Conservation (phyloP, 2,113 vertebrate species). For the Antennarius striatus region DNA sequence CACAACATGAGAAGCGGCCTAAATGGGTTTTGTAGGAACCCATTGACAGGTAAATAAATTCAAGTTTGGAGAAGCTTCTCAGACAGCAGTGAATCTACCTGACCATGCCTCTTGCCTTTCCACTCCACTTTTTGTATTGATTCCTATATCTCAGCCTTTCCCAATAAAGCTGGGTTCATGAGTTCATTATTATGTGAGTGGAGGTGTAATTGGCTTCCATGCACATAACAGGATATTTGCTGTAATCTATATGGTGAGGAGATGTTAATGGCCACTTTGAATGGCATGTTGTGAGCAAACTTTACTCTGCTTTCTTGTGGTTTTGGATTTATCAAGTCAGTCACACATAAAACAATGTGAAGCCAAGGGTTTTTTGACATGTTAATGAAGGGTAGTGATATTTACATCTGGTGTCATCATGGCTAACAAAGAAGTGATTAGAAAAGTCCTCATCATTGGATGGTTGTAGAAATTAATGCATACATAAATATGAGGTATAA, state of each 20-base stretch:
- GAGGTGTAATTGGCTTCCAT: slow-evolving; percentile 75
- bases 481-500: no score
- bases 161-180: slow-evolving; percentile 73
- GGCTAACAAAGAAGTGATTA: background rate
- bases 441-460: background rate
- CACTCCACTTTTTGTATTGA: slow-evolving; percentile 67
- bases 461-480: no score
- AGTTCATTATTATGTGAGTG: slow-evolving; percentile 77
- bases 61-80: slow-evolving; percentile 64
- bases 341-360: slow-evolving; percentile 56
- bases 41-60: slow-evolving; percentile 76
- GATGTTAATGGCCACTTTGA: slow-evolving; percentile 65
- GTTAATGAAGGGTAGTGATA: slow-evolving; percentile 3
- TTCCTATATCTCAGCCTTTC: slow-evolving; percentile 70
- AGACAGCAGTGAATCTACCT: slow-evolving; percentile 56
- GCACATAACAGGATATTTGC: slow-evolving; percentile 66
- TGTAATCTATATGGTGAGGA: slow-evolving; percentile 66
- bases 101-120: slow-evolving; percentile 31
- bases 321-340: slow-evolving; percentile 42
- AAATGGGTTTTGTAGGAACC: slow-evolving; percentile 51
- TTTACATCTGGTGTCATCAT: slow-evolving; percentile 1
- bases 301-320: slow-evolving; percentile 34
- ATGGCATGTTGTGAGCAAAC: slow-evolving; percentile 51
- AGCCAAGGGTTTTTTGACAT: slow-evolving; percentile 26
- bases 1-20: slow-evolving; percentile 17